These are phyloP conservation scores for Oligia fasciuncula DNA, from an alignment of 2,888 invertebrate species.

Conservation along the genomic window DNA sequence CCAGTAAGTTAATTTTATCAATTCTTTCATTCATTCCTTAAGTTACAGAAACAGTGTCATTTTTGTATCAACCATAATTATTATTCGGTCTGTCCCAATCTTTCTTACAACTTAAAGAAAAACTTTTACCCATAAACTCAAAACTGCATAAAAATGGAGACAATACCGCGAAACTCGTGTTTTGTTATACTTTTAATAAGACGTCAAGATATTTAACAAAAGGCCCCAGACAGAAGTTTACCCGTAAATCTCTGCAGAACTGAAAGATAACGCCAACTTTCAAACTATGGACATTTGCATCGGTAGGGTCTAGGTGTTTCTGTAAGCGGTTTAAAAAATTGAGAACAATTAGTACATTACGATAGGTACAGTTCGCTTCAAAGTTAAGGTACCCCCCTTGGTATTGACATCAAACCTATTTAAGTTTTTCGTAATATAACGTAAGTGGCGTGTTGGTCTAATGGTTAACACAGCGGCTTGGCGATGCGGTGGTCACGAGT, in stretches of 20 bases:
- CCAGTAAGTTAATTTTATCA: background rate
- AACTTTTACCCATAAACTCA: conserved; percentile 13
- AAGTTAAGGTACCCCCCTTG: too few relatives aligned
- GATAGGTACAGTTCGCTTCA: too few relatives aligned
- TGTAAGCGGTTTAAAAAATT: conserved; percentile 23
- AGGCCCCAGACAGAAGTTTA: conserved; percentile 57
- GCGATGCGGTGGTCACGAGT: too few relatives aligned
- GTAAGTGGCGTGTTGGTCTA: too few relatives aligned
- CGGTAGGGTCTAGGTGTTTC: conserved; percentile 26
- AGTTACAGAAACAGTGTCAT: background rate
- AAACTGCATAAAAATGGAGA: conserved; percentile 43
- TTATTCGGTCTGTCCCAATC: background rate
- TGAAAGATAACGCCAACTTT: conserved; percentile 69
- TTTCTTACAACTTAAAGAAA: background rate
- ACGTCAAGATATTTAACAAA: conserved; percentile 60
- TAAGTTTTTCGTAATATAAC: too few relatives aligned
- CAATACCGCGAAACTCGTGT: conserved; percentile 36
- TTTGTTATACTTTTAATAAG: conserved; percentile 58
- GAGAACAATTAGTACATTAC: background rate
- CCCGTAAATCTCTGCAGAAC: conserved; percentile 69
- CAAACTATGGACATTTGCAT: conserved; percentile 69
- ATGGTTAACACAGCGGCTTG: too few relatives aligned
- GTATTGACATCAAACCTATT: too few relatives aligned
- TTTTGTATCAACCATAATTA: background rate
- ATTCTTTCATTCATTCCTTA: background rate